Conservation (phyloP, 2,888 invertebrate species). For the Tachina lurida region DNA sequence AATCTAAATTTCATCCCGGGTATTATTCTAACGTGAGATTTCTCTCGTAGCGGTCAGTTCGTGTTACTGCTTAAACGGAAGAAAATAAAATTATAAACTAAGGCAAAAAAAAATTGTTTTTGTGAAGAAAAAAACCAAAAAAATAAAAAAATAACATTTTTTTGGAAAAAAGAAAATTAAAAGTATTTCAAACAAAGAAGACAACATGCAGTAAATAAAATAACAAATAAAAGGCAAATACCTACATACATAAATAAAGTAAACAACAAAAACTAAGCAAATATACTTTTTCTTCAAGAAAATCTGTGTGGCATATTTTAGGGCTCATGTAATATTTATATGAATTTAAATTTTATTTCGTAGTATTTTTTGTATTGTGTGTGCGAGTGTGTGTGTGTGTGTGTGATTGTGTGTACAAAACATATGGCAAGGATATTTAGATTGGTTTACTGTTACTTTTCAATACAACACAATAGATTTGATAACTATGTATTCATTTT, state of each 20-base stretch:
- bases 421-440: slow-evolving; percentile 40
- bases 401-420: slow-evolving; percentile 21
- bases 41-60: slow-evolving; percentile 73
- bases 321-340: slow-evolving; percentile 53
- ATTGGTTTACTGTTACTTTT: slow-evolving; percentile 35
- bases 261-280: background rate
- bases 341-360: slow-evolving; percentile 17
- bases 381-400: slow-evolving; percentile 9
- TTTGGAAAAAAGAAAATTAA: slow-evolving; percentile 9
- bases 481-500: slow-evolving; percentile 9
- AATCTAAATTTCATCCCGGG: slow-evolving; percentile 71
- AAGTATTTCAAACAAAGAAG: slow-evolving; percentile 11
- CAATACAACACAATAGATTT: slow-evolving; percentile 36
- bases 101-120: slow-evolving; percentile 24
- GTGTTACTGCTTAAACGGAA: slow-evolving; percentile 50
- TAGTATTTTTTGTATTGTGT: slow-evolving; percentile 5
- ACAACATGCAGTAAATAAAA: slow-evolving; percentile 3
- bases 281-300: background rate
- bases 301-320: slow-evolving; percentile 62
- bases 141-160: slow-evolving; percentile 15
- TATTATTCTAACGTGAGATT: slow-evolving; percentile 73
- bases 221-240: slow-evolving; percentile 6
- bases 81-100: slow-evolving; percentile 38
- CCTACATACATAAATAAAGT: background rate
- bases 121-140: slow-evolving; percentile 29